Conservation (phyloP, 1,140 invertebrate genomes). For the Thalassaphorura encarpata region DNA sequence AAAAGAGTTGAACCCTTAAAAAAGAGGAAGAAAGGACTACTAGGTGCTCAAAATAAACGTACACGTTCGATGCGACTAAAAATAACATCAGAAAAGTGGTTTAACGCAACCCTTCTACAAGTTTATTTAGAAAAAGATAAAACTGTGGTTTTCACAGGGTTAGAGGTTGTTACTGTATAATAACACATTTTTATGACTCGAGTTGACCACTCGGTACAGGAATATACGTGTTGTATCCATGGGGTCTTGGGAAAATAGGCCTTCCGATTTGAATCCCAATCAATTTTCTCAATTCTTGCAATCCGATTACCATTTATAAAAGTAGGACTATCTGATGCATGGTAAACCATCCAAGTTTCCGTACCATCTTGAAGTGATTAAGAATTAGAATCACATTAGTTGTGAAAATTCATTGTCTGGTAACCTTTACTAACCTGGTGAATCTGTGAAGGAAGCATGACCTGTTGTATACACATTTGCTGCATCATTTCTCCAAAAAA, state of each 20-base stretch:
- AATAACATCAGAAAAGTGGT: too few species aligned
- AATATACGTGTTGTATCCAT: slow-evolving; percentile 2
- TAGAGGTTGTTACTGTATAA: too few species aligned
- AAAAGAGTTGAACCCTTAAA: too few species aligned
- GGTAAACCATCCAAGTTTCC: slow-evolving; percentile 10
- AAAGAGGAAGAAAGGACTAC: too few species aligned
- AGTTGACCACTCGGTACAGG: slow-evolving; percentile 16
- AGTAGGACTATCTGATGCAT: slow-evolving; percentile 1
- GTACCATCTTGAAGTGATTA: neutral
- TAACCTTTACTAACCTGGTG: slow-evolving; percentile 11
- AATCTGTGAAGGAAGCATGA: slow-evolving; percentile 14
- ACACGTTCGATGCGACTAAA: too few species aligned
- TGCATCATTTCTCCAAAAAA: slow-evolving; percentile 15
- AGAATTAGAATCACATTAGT: neutral
- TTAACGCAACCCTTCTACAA: too few species aligned
- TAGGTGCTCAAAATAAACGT: too few species aligned
- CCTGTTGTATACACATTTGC: slow-evolving; percentile 9
- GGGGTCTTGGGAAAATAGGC: slow-evolving; percentile 10
- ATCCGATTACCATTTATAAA: slow-evolving; percentile 4
- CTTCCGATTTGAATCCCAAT: slow-evolving; percentile 1
- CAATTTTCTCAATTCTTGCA: slow-evolving; percentile 10
- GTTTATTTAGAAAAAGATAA: too few species aligned
- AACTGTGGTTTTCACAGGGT: too few species aligned
- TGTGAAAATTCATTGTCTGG: neutral
- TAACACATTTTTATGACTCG: too few species aligned